Evolutionary conservation across 1,140 invertebrate genomes (phyloP).

Genomic region (Heliothis virescens): DNA sequence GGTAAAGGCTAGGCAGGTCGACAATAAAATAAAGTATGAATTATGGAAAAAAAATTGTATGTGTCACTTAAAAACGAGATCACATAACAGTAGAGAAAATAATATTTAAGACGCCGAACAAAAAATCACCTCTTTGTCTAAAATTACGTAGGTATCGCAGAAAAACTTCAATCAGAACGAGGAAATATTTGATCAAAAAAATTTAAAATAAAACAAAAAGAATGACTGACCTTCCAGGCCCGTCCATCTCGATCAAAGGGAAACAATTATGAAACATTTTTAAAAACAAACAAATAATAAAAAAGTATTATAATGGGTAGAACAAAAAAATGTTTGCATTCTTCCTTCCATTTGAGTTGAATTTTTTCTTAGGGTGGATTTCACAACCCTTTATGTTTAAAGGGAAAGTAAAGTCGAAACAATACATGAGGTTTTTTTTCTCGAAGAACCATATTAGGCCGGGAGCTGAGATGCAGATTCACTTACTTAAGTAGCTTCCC

Average conservation of each 20-base stretch:
- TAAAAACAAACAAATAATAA: conserved; percentile 62
- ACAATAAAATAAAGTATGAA: neutral
- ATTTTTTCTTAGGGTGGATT: conserved; percentile 59
- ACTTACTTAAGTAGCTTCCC: neutral
- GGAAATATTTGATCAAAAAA: conserved; percentile 43
- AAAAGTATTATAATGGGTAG: conserved; percentile 55
- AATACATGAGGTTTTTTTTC: conserved; percentile 49
- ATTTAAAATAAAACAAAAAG: conserved; percentile 29
- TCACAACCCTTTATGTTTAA: conserved; percentile 46
- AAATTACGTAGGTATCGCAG: conserved; percentile 19
- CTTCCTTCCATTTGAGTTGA: conserved; percentile 59
- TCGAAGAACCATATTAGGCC: conserved; percentile 35
- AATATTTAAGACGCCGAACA: too few relatives aligned
- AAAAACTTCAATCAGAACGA: conserved; percentile 28
- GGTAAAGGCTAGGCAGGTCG: too few relatives aligned
- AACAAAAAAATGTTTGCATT: conserved; percentile 63
- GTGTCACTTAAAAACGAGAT: neutral
- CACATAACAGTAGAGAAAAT: neutral
- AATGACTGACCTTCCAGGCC: conserved; percentile 36
- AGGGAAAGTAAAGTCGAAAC: conserved; percentile 41
- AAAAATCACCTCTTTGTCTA: conserved; percentile 2
- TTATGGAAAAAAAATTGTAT: neutral
- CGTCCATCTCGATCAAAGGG: conserved; percentile 63
- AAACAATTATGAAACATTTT: conserved; percentile 68
- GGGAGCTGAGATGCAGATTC: conserved; percentile 17